Evolutionary conservation across 2,888 invertebrate species (phyloP).

Genomic region (Molanna angustata): DNA sequence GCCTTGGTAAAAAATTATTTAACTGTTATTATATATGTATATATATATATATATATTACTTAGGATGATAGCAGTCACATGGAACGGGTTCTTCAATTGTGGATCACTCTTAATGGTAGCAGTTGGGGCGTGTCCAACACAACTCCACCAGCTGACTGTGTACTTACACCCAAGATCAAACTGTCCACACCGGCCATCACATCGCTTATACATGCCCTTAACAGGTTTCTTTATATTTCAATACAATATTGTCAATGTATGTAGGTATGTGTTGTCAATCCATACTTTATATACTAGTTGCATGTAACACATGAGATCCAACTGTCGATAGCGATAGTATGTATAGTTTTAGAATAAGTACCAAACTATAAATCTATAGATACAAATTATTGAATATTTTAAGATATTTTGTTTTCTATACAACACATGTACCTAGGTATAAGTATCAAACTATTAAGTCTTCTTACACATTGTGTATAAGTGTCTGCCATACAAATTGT

Average conservation of each 20-base stretch:
- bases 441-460: too few relatives aligned
- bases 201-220: slow-evolving; percentile 25
- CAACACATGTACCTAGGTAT: too few relatives aligned
- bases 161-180: slow-evolving; percentile 45
- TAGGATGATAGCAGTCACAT: slow-evolving; percentile 72
- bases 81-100: slow-evolving; percentile 81
- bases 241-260: neutral
- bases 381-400: too few relatives aligned
- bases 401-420: too few relatives aligned
- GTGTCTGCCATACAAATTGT: too few relatives aligned
- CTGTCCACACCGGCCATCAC: slow-evolving; percentile 46
- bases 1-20: neutral
- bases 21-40: neutral
- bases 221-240: slow-evolving; percentile 25
- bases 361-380: too few relatives aligned
- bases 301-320: too few relatives aligned
- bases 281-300: too few relatives aligned
- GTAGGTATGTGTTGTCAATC: too few relatives aligned
- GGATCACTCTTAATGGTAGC: slow-evolving; percentile 79
- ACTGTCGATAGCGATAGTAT: too few relatives aligned
- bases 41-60: neutral
- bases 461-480: too few relatives aligned
- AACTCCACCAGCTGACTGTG: slow-evolving; percentile 46
- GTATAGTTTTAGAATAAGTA: too few relatives aligned
- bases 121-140: slow-evolving; percentile 43